Base-by-base conservation (phyloP, 2,797 vertebrate genomes). In the Arnoldichthys spilopterus region DNA sequence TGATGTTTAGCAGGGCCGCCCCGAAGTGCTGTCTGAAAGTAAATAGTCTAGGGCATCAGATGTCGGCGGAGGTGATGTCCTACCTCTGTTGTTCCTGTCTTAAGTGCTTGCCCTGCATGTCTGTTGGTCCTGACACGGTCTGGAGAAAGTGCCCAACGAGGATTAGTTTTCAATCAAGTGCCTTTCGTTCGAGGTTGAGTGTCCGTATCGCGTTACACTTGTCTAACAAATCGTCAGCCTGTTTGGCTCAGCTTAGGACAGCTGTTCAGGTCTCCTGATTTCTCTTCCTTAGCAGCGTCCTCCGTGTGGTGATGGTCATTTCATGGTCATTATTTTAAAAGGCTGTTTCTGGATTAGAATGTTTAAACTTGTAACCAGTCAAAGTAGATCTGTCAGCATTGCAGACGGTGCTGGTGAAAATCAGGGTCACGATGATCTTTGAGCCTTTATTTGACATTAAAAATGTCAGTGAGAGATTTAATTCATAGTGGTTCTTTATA, bases 171-270 rank as follows among this genome's bases (percentile, higher is more conserved):
- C 66, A 47, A 0, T 22, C n/a, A 11, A 20, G 69, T 77, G 74
- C 71, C 85, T 83, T 88, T 79, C 79, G 84, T 43, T 82, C 7
- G 3, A 24, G 79, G 72, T 86, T 51, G 72, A 11, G 30, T 9
- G 26, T 58, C 43, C 61, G 28, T 3, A 63, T 62, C 30, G 30
- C 45, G 18, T 70, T 78, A 67, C 61, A 54, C 20, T 43, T 11
- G 40, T 5, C 34, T 6, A 73, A 20, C 34, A 53, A 56, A 63
- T 56, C 28, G 26, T 20, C 32, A 30, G 34, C n/a, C 66, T 70
- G 34, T 47, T 32, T 61, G 66, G 12, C 37, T 66, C 18, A 2
- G 12, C 32, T 13, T 37, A 22, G 47, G 49, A 70, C 68, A 37
- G 67, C 26, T 63, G 61, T 34, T n/a, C 30, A 37, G 8, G 26